phyloP scores from a whole-genome alignment of 1,140 invertebrate species.

The Phortica variegata region DNA sequence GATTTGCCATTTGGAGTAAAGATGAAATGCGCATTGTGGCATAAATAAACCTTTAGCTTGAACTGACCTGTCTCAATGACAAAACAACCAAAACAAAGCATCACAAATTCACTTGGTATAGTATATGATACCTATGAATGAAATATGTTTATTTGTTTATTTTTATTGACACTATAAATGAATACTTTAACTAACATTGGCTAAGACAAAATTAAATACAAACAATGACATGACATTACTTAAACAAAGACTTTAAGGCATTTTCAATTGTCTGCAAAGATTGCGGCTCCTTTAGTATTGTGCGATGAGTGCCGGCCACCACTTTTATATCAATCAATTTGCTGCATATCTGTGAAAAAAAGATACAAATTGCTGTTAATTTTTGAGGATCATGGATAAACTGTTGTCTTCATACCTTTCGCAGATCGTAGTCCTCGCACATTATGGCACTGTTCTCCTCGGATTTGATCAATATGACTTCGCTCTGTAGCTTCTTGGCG shows the following conservation, averaged over 20 bases:
- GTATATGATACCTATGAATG: too few relatives aligned
- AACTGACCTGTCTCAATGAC: neutral
- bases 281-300: slow-evolving; percentile 70
- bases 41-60: neutral
- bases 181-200: too few relatives aligned
- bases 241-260: slow-evolving; percentile 21
- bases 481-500: slow-evolving; percentile 64
- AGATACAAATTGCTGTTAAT: neutral
- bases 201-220: too few relatives aligned
- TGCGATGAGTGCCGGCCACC: slow-evolving; percentile 78
- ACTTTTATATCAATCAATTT: slow-evolving; percentile 67
- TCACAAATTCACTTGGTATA: neutral
- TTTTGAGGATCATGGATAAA: slow-evolving; percentile 8
- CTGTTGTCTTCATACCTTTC: slow-evolving; percentile 61
- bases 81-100: slow-evolving; percentile 7
- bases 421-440: slow-evolving; percentile 78
- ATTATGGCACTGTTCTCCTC: slow-evolving; percentile 74
- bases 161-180: too few relatives aligned
- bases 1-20: too few relatives aligned
- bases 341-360: slow-evolving; percentile 63
- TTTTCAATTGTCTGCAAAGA: slow-evolving; percentile 60
- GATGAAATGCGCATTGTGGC: too few relatives aligned
- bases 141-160: too few relatives aligned
- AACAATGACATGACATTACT: too few relatives aligned
- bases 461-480: slow-evolving; percentile 77